Evolutionary conservation across 2,888 invertebrate genomes (phyloP).

Genomic region (Molanna angustata): DNA sequence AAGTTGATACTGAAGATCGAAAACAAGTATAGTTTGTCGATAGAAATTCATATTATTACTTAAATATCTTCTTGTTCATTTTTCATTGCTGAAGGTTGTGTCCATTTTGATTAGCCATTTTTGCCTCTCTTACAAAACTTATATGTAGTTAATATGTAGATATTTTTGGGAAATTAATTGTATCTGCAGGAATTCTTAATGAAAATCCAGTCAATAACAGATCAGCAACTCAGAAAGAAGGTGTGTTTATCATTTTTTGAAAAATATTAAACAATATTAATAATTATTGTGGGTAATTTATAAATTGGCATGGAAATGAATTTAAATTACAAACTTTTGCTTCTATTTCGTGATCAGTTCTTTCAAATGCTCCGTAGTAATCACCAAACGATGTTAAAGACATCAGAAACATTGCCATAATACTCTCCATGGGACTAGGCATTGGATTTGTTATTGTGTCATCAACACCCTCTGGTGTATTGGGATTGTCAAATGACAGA

Average conservation of each 20-base stretch:
- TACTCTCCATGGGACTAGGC: constrained; percentile 89
- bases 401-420: constrained; percentile 98
- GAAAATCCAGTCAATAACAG: no score
- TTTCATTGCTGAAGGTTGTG: not conserved
- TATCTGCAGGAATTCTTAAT: no score
- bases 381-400: constrained; percentile 96
- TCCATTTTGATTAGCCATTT: not conserved
- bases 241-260: no score
- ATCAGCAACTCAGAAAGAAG: no score
- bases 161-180: no score
- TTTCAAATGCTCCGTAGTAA: constrained; percentile 87
- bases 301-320: not conserved
- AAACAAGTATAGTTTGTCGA: no score
- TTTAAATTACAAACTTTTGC: constrained; percentile 66
- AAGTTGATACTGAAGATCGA: no score
- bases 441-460: constrained; percentile 82
- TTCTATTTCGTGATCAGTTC: constrained; percentile 83
- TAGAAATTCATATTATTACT: no score
- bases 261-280: not conserved
- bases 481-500: constrained; percentile 80
- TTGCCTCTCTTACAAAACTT: not conserved
- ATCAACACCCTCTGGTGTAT: constrained; percentile 78
- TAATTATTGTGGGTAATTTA: not conserved
- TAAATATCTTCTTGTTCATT: no score
- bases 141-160: no score